Base-by-base conservation (phyloP, 2,888 invertebrate genomes). In the Hoplodrina ambigua region DNA sequence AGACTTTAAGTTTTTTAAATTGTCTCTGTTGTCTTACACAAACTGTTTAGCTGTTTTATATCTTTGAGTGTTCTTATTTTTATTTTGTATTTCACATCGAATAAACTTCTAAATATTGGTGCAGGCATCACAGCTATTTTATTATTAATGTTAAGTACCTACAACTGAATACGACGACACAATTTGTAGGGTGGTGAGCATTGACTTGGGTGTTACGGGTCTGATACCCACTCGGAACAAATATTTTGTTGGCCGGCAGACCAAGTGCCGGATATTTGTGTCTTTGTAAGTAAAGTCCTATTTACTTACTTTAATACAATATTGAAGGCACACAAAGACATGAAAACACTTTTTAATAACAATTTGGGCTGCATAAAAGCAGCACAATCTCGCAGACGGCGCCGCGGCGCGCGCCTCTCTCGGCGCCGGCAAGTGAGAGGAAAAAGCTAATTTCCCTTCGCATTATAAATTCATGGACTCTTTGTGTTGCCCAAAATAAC, bases 391-490 rank as follows among this genome's bases (percentile, higher is more conserved):
- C 41, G n/a, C 64, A 25, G 58, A 13, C 50, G 54, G 8, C 13
- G 8, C 69, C 68, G 25, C 33, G 63, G 50, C 60, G 62, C 61
- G 52, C 57, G 33, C 67, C 60, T 33, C 62, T 57, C 57, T 72
- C 77, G 56, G 60, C 74, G 54, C 57, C 81, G 83, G 75, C 74
- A 83, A 86, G 85, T 82, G 85, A 78, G 88, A 90, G 91, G 91
- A 92, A 93, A 94, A 93, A 94, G 92, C 91, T 94, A 94, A 94
- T 94, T 93, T 94, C 93, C 93, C 89, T 80, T 75, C 82, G 84
- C 91, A 94, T 94, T 94, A 94, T 92, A 94, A 93, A 94, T 94
- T 94, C 94, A 94, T 94, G 93, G 89, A 89, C 91, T 92, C 93
- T 94, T 93, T 93, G 93, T 93, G 93, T 91, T 83, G 75, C 84